phyloP scores from a whole-genome alignment of 2,888 invertebrate genomes.

The Elmis aenea region DNA sequence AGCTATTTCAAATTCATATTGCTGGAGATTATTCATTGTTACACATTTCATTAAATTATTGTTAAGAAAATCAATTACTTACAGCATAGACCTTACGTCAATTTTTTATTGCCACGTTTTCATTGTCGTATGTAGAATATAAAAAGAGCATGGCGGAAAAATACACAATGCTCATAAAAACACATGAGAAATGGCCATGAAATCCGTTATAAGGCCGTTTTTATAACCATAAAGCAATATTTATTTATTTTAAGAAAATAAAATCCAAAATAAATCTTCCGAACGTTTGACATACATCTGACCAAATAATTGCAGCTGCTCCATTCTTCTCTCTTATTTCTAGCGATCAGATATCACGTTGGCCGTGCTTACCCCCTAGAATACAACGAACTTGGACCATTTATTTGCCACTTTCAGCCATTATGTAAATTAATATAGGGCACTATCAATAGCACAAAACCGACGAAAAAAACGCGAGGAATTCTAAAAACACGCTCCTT shows the following conservation, averaged over 20 bases:
- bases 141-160: too few species aligned
- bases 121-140: too few species aligned
- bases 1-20: too few species aligned
- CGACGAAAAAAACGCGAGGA: slow-evolving; percentile 25
- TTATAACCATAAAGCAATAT: background rate
- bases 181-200: background rate
- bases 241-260: background rate
- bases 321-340: slow-evolving; percentile 12
- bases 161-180: too few species aligned
- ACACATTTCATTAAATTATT: too few species aligned
- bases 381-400: slow-evolving; percentile 16
- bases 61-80: too few species aligned
- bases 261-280: slow-evolving; percentile 11
- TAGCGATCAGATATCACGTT: slow-evolving; percentile 18
- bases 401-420: slow-evolving; percentile 27
- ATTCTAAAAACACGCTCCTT: slow-evolving; percentile 13
- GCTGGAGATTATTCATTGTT: too few species aligned
- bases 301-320: slow-evolving; percentile 27
- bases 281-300: slow-evolving; percentile 15
- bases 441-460: slow-evolving; percentile 29
- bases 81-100: too few species aligned
- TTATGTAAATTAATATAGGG: slow-evolving; percentile 35
- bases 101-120: too few species aligned
- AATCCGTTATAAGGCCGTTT: slow-evolving; percentile 1
- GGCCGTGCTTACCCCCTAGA: slow-evolving; percentile 15